A percentile compares a stretch with the other conserved stretches of the same genome.
phyloP scores from a whole-genome alignment of 1,140 invertebrate species.

The Pantala flavescens region DNA sequence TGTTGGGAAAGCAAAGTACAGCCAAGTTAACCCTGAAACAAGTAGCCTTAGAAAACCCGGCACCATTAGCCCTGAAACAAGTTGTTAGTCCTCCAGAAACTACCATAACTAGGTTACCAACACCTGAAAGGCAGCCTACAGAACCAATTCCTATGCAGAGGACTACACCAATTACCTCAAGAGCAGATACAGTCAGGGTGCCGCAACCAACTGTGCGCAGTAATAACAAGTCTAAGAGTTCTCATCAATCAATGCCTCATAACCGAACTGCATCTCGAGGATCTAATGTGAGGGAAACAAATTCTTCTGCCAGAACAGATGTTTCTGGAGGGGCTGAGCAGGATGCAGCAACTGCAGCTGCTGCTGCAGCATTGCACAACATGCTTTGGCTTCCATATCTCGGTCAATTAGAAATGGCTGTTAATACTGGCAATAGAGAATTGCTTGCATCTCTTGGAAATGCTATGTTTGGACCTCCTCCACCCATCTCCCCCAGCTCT shows the following conservation, averaged over 20 bases:
- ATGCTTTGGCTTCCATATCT: neutral
- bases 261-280: neutral
- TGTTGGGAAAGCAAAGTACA: neutral
- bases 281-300: neutral
- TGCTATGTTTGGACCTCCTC: neutral
- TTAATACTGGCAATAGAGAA: neutral
- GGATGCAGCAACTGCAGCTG: neutral
- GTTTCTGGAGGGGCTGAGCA: neutral
- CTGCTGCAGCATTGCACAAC: neutral
- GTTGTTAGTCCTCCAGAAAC: neutral
- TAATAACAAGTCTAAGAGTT: neutral
- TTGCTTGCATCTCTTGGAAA: neutral
- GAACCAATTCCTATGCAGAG: neutral
- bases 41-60: neutral
- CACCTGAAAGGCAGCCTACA: neutral
- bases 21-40: neutral
- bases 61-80: neutral
- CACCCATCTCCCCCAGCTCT: neutral
- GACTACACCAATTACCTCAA: neutral
- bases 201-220: neutral
- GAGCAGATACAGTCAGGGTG: neutral
- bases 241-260: neutral
- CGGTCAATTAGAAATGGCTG: neutral
- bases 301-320: neutral
- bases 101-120: neutral